Percentiles rank a stretch among this genome's conserved stretches.
Conservation (phyloP, 2,888 invertebrate genomes). For the Pteria penguin region DNA sequence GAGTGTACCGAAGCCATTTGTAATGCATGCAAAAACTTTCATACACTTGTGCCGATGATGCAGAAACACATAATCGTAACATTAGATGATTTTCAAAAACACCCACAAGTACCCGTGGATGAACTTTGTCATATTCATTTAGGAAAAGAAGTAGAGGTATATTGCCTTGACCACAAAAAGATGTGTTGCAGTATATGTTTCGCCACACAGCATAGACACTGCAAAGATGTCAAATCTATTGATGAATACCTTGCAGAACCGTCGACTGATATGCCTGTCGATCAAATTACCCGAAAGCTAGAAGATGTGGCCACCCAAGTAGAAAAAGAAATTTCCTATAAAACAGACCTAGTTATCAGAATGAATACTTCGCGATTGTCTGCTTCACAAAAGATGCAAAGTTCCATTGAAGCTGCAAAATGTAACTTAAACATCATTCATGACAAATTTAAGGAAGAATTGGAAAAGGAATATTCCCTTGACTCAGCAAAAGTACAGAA, state of each 20-base stretch:
- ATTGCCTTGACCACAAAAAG: constrained; percentile 15
- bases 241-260: neutral
- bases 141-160: neutral
- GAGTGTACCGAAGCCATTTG: constrained; percentile 14
- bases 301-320: neutral
- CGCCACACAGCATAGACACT: neutral
- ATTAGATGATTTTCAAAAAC: neutral
- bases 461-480: neutral
- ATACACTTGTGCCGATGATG: neutral
- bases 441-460: neutral
- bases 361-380: neutral
- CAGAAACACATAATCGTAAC: neutral
- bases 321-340: neutral
- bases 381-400: neutral
- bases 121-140: neutral
- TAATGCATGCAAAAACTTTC: constrained; percentile 1
- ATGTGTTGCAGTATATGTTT: constrained; percentile 14
- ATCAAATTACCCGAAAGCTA: neutral
- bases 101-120: neutral
- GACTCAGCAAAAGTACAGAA: neutral
- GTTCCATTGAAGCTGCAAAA: neutral
- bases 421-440: neutral
- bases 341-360: neutral
- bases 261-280: neutral
- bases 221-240: constrained; percentile 1